Evolutionary conservation across 2,888 invertebrate species (phyloP).

Genomic region (Willowsia nigromaculata): DNA sequence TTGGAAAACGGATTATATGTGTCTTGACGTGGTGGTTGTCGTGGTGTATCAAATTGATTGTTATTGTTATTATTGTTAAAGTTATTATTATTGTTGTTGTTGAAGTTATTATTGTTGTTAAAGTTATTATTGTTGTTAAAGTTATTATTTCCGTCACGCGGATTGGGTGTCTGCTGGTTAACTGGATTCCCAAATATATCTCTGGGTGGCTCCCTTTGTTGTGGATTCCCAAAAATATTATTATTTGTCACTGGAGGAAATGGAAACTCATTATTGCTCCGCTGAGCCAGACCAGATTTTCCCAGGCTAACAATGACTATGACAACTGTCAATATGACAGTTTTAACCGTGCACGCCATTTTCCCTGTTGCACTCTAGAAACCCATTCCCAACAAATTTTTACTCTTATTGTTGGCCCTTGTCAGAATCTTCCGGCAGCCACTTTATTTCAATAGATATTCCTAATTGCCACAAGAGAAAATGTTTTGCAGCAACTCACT

Average conservation of each 20-base stretch:
- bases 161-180: slow-evolving; percentile 55
- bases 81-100: slow-evolving; percentile 20
- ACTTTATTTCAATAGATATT: not conserved
- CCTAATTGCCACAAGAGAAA: not conserved
- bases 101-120: not conserved
- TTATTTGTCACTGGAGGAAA: slow-evolving; percentile 69
- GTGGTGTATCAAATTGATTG: slow-evolving; percentile 60
- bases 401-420: not conserved
- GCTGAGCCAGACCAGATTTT: not conserved
- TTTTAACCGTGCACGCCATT: not conserved
- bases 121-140: slow-evolving; percentile 32
- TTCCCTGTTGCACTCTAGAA: not conserved
- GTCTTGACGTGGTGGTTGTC: slow-evolving; percentile 64
- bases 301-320: not conserved
- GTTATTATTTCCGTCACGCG: slow-evolving; percentile 1
- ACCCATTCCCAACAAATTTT: not conserved
- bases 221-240: slow-evolving; percentile 67
- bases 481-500: not conserved
- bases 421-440: not conserved
- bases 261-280: slow-evolving; percentile 52
- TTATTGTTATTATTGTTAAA: slow-evolving; percentile 27
- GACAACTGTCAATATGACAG: not conserved
- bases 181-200: slow-evolving; percentile 52
- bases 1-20: slow-evolving; percentile 68
- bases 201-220: slow-evolving; percentile 55